These are phyloP conservation scores for Sparidentex hasta DNA, from an alignment of 2,797 vertebrate genomes.

Conservation along the genomic window DNA sequence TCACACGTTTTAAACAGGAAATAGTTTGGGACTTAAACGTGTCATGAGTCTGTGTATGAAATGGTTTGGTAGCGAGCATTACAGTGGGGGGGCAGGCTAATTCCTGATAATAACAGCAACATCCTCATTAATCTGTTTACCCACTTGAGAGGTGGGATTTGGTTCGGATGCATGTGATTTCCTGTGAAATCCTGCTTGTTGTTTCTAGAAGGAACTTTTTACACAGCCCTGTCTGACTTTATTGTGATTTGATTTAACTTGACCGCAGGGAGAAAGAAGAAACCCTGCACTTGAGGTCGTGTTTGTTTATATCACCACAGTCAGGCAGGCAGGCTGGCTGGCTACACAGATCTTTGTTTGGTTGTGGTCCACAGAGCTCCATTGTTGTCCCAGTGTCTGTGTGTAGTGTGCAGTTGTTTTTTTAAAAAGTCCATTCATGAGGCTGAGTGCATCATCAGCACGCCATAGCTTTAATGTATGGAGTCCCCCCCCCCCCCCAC, in stretches of 20 bases:
- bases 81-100: no score
- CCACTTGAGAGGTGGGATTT: not conserved
- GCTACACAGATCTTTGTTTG: constrained; percentile 55
- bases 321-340: constrained; percentile 24
- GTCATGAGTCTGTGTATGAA: not conserved
- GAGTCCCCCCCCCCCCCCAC: constrained; percentile 38
- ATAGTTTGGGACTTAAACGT: not conserved
- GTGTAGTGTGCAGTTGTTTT: constrained; percentile 37
- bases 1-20: constrained; percentile 6
- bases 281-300: not conserved
- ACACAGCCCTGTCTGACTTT: not conserved
- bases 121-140: not conserved
- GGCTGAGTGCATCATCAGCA: constrained; percentile 73
- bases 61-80: not conserved
- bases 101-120: not conserved
- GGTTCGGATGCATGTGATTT: not conserved
- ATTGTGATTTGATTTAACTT: not conserved
- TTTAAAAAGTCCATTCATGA: constrained; percentile 64
- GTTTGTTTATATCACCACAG: constrained; percentile 38
- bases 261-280: not conserved
- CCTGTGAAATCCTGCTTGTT: not conserved
- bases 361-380: constrained; percentile 59
- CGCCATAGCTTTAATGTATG: constrained; percentile 46
- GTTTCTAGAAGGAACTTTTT: not conserved
- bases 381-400: constrained; percentile 67